Evolutionary conservation across 2,113 vertebrate genomes (phyloP), one percentile per base, ranked within the genome.

Genomic region (Morone chrysops): DNA sequence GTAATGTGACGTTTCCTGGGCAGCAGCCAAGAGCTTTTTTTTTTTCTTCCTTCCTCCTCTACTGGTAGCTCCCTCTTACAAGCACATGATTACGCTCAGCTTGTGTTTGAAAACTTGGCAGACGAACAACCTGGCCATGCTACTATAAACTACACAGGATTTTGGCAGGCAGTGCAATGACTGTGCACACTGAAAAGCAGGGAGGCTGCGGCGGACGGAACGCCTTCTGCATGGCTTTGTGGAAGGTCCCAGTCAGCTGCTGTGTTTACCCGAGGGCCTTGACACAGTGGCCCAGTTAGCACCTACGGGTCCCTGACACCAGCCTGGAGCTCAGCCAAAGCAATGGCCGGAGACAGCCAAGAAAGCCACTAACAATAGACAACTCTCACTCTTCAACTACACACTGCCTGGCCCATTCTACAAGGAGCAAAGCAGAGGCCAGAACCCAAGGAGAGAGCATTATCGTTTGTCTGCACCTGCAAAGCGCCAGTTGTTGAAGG

Each of bases 281-380:
- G 92, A 93, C 94, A 94, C 90, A 92, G 85, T 92, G 85, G 89
- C 86, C 90, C 91, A 93, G 88, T 93, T 91, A 89, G 90, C 90
- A 88, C 90, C 83, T 91, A 69, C 75, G 60, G 83, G 69, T 56
- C 66, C 78, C 75, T 63, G 88, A 91, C 91, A 86, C 75, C 60
- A 81, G 75, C 4, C 86, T 93, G 94, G 93, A 92, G 50, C 80
- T 71, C 66, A 81, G 93, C 94, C 94, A 93, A 91, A 81, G 61
- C 84, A 83, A 80, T 62, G 22, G 69, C 65, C 78, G 66, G 51
- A 77, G 72, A 59, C 56, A 18, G 78, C 85, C 83, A 83, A 92
- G 85, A 85, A 88, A 84, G 74, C 53, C 73, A 74, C 82, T 83
- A 88, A 92, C 90, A 91, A 92, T 79, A 91, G 75, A 81, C 41